These are phyloP conservation scores for Agelaius tricolor DNA, from an alignment of 2,113 vertebrate genomes.

Conservation along the genomic window DNA sequence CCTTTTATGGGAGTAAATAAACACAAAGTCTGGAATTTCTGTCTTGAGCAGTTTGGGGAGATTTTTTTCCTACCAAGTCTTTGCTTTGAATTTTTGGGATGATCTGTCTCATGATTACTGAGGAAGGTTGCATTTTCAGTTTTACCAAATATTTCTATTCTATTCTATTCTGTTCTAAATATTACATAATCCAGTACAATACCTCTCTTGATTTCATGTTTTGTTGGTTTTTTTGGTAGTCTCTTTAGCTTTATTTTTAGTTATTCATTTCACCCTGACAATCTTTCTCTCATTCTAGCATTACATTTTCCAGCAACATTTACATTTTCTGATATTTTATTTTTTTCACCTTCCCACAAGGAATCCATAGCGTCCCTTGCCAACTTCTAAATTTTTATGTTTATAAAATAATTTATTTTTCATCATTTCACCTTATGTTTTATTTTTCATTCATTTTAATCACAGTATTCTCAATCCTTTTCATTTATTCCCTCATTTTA, in stretches of 20 bases:
- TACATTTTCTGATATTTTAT: background rate
- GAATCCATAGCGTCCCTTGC: background rate
- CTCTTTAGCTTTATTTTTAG: background rate
- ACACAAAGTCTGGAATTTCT: background rate
- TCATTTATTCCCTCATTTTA: background rate
- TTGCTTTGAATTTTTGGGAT: background rate
- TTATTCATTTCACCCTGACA: background rate
- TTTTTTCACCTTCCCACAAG: background rate
- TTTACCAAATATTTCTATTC: background rate
- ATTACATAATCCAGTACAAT: background rate
- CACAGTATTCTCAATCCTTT: background rate
- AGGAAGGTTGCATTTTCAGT: background rate
- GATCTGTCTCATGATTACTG: background rate
- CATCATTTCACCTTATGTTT: background rate
- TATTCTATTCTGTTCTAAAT: background rate
- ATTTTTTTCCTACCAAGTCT: background rate
- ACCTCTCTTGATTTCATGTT: background rate
- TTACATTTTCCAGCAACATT: background rate
- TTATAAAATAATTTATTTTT: background rate
- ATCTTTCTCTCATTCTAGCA: background rate
- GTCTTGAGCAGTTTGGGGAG: fast-evolving
- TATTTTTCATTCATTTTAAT: background rate
- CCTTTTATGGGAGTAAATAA: background rate
- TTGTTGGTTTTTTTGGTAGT: background rate
- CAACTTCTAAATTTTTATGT: background rate